These are phyloP conservation scores for Lamellibrachia columna DNA, from an alignment of 2,888 invertebrate species.

Conservation along the genomic window DNA sequence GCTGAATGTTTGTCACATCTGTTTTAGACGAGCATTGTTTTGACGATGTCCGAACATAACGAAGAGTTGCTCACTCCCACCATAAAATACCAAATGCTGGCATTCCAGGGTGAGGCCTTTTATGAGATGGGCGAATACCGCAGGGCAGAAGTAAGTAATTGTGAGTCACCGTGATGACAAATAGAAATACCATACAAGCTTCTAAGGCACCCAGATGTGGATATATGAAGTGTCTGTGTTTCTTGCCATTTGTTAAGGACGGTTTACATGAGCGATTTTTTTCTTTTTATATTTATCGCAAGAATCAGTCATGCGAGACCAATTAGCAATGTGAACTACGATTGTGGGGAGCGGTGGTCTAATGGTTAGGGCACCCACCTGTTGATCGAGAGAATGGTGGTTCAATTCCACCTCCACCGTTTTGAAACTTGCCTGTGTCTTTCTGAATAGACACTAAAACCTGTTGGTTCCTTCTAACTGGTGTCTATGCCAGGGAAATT, in stretches of 20 bases:
- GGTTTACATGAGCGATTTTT: too few relatives aligned
- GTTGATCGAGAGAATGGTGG: too few relatives aligned
- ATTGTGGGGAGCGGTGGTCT: too few relatives aligned
- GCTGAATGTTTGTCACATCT: background rate
- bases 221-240: background rate
- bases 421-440: too few relatives aligned
- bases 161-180: background rate
- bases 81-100: conserved; percentile 76
- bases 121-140: conserved; percentile 75
- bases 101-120: conserved; percentile 78
- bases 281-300: too few relatives aligned
- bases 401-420: too few relatives aligned
- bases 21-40: conserved; percentile 72
- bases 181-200: background rate
- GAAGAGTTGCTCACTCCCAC: conserved; percentile 72
- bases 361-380: too few relatives aligned
- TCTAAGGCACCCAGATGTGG: background rate
- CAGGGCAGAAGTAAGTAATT: conserved; percentile 72
- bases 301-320: too few relatives aligned
- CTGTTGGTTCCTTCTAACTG: too few relatives aligned
- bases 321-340: too few relatives aligned
- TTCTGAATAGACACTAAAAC: too few relatives aligned
- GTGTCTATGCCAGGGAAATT: too few relatives aligned
- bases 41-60: conserved; percentile 75
- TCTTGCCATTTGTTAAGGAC: background rate